Conservation (phyloP, 2,797 vertebrate genomes). For the Tauraco hartlaubi region DNA sequence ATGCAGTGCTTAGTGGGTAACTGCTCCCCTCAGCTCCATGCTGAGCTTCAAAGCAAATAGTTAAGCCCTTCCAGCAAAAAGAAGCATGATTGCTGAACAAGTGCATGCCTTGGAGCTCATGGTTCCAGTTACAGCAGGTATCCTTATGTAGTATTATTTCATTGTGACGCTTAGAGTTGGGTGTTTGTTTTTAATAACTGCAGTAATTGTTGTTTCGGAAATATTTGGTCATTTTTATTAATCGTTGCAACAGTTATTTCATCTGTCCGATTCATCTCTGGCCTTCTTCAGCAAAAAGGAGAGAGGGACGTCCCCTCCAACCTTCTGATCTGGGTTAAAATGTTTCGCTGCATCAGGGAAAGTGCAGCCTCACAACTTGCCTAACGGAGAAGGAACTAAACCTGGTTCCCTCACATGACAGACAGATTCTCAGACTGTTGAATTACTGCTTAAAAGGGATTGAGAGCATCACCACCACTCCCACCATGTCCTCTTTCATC, state of each 20-base stretch:
- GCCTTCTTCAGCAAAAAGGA: background rate
- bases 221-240: background rate
- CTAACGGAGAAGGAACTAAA: background rate
- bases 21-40: background rate
- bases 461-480: background rate
- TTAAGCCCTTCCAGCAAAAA: background rate
- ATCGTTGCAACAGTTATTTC: background rate
- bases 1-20: background rate
- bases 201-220: background rate
- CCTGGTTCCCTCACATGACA: background rate
- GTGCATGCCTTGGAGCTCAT: background rate
- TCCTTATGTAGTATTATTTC: background rate
- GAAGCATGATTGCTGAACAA: background rate
- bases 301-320: background rate
- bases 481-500: background rate
- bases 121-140: background rate
- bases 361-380: background rate
- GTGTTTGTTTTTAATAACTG: background rate
- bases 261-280: background rate
- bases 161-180: background rate
- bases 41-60: background rate
- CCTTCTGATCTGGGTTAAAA: background rate
- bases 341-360: background rate
- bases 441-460: background rate
- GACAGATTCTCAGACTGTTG: background rate